A percentile compares a stretch with the other conserved stretches of the same genome.
phyloP scores from a whole-genome alignment of 2,113 vertebrate genomes.

The Syngnathus scovelli region DNA sequence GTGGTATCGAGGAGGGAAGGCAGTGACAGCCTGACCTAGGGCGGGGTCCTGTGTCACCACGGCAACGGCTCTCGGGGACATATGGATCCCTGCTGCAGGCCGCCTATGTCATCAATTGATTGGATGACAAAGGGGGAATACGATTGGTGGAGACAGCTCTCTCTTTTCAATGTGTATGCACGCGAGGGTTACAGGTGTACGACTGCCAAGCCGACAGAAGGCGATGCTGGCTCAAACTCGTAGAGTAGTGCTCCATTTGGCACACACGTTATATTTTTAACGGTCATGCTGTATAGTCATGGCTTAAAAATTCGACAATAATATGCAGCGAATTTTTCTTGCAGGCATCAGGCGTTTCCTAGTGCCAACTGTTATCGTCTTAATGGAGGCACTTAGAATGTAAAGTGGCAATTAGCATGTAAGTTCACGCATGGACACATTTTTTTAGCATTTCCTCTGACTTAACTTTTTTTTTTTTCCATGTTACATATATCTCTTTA shows the following conservation, averaged over 20 bases:
- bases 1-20: slow-evolving; percentile 25
- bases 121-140: slow-evolving; percentile 62
- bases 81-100: slow-evolving; percentile 49
- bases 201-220: slow-evolving; percentile 50
- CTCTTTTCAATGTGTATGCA: slow-evolving; percentile 6
- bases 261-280: neutral
- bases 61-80: slow-evolving; percentile 56
- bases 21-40: slow-evolving; percentile 58
- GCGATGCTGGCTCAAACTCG: slow-evolving; percentile 37
- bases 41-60: slow-evolving; percentile 65
- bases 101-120: slow-evolving; percentile 61
- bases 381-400: slow-evolving; percentile 52
- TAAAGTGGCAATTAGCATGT: slow-evolving; percentile 56
- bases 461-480: neutral
- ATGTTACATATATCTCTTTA: neutral
- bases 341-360: slow-evolving; percentile 45
- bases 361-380: slow-evolving; percentile 54
- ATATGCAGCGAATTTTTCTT: neutral
- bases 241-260: slow-evolving; percentile 40
- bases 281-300: neutral
- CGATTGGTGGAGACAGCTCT: slow-evolving; percentile 30
- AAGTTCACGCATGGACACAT: slow-evolving; percentile 40
- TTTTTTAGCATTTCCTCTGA: slow-evolving; percentile 36
- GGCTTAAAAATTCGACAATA: neutral
- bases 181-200: slow-evolving; percentile 20